Base-by-base conservation (phyloP, 2,797 vertebrate species). In the Staurois parvus region DNA sequence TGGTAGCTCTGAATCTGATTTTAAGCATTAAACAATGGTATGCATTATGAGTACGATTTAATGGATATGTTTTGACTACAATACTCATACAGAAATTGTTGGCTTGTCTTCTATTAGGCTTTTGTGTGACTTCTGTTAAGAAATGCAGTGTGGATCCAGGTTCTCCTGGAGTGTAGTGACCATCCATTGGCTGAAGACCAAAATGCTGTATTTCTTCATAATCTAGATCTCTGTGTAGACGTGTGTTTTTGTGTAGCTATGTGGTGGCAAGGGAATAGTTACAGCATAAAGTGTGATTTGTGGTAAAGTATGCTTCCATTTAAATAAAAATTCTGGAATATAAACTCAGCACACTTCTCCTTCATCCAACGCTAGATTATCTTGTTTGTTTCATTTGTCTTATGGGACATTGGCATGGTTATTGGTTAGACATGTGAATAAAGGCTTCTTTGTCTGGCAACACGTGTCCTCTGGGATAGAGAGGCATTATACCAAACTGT, bases 351-450 rank as follows among this genome's bases (percentile, higher is more conserved):
- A 74, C 79, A 79, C 83, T 66, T 68, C 15, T 45, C 45, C 19
- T 62, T 30, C 56, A 79, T 83, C 81, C 85, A 87, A 66, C 68
- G 59, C 62, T 79, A 87, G 24, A 83, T 87, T 87, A 87, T 83
- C 80, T 83, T 68, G 68, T 67, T 78, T 82, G 42, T 70, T 82
- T 74, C 56, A 68, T 68, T 52, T 59, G 62, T 75, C 81, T 78
- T 69, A 17, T 79, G 69, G 81, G 80, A 83, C 30, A 75, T 83
- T 74, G 68, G 85, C 85, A 79, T 40, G 30, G 59, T 68, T 83
- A 19, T 79, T 79, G 74, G 75, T 73, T 32, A 78, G 59, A 40
- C 21, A 52, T 83, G 70, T 67, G 15, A 42, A 78, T 82, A 70
- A 37, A 68, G 26, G 48, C 73, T 72, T 88, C 73, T 72, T 70